Conservation (phyloP, 2,113 vertebrate genomes). For the Lampris incognitus region DNA sequence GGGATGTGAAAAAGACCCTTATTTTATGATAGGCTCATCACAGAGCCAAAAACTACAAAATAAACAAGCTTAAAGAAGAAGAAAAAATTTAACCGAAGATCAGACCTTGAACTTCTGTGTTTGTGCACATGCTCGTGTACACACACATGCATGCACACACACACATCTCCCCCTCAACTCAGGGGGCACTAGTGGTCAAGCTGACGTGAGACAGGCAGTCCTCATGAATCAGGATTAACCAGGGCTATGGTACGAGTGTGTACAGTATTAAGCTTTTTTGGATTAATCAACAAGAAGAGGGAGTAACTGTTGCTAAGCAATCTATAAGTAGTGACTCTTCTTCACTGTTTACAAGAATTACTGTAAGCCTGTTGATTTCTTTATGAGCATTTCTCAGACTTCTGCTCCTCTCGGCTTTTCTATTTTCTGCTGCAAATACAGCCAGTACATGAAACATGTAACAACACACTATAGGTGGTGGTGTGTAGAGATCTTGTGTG, state of each 20-base stretch:
- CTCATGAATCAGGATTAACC: neutral
- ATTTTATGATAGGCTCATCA: too few species aligned
- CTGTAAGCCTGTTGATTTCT: neutral
- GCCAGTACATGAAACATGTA: neutral
- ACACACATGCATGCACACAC: slow-evolving; percentile 3
- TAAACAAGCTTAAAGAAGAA: too few species aligned
- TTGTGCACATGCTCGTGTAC: neutral
- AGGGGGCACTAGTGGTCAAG: neutral
- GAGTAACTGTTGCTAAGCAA: slow-evolving; percentile 36
- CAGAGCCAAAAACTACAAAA: too few species aligned
- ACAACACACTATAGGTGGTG: neutral
- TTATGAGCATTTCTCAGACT: too few species aligned
- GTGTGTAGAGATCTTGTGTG: neutral
- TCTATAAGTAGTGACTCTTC: slow-evolving; percentile 4
- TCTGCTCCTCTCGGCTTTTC: too few species aligned
- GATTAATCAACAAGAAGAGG: slow-evolving; percentile 57
- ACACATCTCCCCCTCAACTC: neutral
- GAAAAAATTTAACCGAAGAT: too few species aligned
- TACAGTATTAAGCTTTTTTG: slow-evolving; percentile 30
- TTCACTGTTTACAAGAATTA: neutral
- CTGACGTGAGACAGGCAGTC: neutral
- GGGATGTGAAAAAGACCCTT: too few species aligned
- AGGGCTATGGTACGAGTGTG: neutral
- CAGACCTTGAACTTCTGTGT: too few species aligned
- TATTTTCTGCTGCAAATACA: neutral